A percentile compares a stretch with the other conserved stretches of the same genome.
phyloP scores from a whole-genome alignment of 2,888 invertebrate genomes.

The Andrena trimmerana region DNA sequence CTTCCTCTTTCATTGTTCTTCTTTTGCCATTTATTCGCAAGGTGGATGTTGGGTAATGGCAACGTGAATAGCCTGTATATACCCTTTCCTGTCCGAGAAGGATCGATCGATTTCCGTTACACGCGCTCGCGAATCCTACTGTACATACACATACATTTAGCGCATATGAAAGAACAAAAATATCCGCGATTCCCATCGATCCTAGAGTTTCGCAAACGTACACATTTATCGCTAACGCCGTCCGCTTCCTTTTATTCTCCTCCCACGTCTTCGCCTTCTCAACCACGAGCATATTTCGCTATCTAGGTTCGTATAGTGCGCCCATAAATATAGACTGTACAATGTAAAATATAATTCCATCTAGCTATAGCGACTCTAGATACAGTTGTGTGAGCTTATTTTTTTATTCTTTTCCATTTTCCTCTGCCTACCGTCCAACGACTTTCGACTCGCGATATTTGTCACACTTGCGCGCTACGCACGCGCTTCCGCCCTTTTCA shows the following conservation, averaged over 20 bases:
- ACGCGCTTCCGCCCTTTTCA: not conserved
- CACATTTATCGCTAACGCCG: conserved; percentile 10
- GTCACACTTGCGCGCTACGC: not conserved
- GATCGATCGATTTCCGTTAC: conserved; percentile 18
- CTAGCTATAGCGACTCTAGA: conserved; percentile 81
- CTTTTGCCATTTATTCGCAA: conserved; percentile 1
- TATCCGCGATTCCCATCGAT: conserved; percentile 45
- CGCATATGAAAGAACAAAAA: conserved; percentile 51
- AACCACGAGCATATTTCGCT: conserved; percentile 69
- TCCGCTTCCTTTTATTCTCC: not conserved
- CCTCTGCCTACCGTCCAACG: conserved; percentile 33
- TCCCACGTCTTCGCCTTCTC: not conserved
- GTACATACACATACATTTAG: conserved; percentile 34
- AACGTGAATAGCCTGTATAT: conserved; percentile 14
- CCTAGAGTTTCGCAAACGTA: conserved; percentile 34
- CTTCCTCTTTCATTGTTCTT: not conserved
- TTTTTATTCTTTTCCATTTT: conserved; percentile 48
- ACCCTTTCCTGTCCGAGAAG: conserved; percentile 30
- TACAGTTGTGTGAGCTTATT: conserved; percentile 75
- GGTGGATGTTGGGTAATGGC: not conserved
- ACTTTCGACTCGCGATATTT: conserved; percentile 25
- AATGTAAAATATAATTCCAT: conserved; percentile 85
- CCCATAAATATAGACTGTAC: conserved; percentile 80
- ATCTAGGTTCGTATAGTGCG: conserved; percentile 75
- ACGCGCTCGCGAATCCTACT: conserved; percentile 39